These are phyloP conservation scores for Recurvirostra avosetta DNA, from an alignment of 2,113 vertebrate genomes.

Conservation along the genomic window DNA sequence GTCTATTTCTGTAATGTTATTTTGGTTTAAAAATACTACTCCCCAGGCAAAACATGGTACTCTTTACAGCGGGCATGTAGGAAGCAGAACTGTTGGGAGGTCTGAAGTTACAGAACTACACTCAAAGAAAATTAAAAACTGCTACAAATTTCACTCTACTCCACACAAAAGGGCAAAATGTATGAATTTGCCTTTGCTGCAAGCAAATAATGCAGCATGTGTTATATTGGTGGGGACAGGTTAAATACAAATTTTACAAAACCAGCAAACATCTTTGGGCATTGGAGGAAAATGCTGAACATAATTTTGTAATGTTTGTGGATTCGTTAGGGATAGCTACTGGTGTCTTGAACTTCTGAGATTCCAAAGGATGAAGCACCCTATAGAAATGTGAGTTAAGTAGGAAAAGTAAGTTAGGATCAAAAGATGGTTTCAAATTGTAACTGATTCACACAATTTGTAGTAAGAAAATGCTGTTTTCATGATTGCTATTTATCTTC, in stretches of 20 bases:
- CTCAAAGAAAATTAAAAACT: neutral
- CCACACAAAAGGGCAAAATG: neutral
- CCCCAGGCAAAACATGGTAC: neutral
- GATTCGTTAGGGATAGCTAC: neutral
- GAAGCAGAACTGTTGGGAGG: neutral
- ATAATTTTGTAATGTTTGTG: neutral
- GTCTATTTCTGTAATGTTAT: neutral
- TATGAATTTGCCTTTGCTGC: neutral
- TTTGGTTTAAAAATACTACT: neutral
- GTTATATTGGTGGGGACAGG: fast-evolving
- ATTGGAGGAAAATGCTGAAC: neutral
- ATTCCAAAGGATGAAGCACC: neutral
- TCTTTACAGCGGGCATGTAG: neutral
- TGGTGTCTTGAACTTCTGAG: neutral
- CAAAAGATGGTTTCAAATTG: neutral
- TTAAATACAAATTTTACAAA: neutral
- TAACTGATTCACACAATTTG: neutral
- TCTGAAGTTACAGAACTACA: neutral
- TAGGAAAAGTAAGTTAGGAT: neutral
- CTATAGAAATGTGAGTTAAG: neutral
- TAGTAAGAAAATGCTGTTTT: neutral
- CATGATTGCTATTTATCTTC: neutral
- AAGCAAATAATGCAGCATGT: neutral
- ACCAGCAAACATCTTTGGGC: neutral
- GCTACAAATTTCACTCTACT: neutral